Percentiles rank a stretch among this genome's conserved stretches.
phyloP scores from a whole-genome alignment of 2,888 invertebrate species.

The Hecatera dysodea region DNA sequence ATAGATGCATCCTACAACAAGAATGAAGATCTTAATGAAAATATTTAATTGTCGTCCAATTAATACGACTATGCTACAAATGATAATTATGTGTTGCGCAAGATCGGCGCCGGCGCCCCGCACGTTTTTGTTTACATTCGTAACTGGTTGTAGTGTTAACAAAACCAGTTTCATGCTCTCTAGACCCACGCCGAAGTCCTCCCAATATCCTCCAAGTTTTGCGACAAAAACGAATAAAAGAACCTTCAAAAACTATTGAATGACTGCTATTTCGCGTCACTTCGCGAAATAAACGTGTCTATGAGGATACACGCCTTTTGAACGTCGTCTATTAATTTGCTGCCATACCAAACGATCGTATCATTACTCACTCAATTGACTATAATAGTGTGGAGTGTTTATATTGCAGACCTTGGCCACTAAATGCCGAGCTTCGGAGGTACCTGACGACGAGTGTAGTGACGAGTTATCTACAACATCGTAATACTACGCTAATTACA shows the following conservation, averaged over 20 bases:
- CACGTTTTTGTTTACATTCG: conserved; percentile 83
- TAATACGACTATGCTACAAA: conserved; percentile 47
- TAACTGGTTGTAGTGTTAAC: conserved; percentile 78
- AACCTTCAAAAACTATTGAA: conserved; percentile 1
- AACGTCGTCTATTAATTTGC: conserved; percentile 64
- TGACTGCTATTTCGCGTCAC: not conserved
- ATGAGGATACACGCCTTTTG: conserved; percentile 39
- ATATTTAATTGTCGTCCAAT: conserved; percentile 55
- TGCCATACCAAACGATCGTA: conserved; percentile 69
- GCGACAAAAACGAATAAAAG: conserved; percentile 25
- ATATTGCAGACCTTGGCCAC: conserved; percentile 68
- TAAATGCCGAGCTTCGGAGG: conserved; percentile 54
- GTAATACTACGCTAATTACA: conserved; percentile 73
- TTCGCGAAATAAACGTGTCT: conserved; percentile 14
- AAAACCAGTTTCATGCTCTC: conserved; percentile 76
- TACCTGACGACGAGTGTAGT: conserved; percentile 33
- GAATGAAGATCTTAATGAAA: conserved; percentile 52
- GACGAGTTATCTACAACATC: conserved; percentile 69
- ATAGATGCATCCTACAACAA: conserved; percentile 16
- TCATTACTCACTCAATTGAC: conserved; percentile 74
- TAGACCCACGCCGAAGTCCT: conserved; percentile 60
- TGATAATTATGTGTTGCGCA: conserved; percentile 55
- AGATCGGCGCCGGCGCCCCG: conserved; percentile 58
- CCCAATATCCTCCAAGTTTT: conserved; percentile 49
- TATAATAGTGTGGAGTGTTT: conserved; percentile 70